A percentile compares a stretch with the other conserved stretches of the same genome.
Evolutionary conservation across 2,113 vertebrate genomes (phyloP).

Genomic region (Cettia cetti): DNA sequence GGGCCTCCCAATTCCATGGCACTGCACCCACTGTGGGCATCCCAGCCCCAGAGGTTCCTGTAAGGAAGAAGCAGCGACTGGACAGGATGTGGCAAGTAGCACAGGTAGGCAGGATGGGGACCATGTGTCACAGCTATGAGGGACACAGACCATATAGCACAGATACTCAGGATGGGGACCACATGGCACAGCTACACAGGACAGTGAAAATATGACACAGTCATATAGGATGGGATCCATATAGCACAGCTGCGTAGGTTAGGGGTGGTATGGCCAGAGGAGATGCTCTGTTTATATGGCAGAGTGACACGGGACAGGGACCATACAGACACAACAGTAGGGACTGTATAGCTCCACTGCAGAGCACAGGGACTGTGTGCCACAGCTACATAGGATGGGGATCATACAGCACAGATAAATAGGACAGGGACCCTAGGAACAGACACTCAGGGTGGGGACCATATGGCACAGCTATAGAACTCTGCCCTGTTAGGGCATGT

Average conservation of each 20-base stretch:
- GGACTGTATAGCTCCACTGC: accelerated
- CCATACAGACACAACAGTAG: not conserved
- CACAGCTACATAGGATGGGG: accelerated
- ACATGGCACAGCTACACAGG: not conserved
- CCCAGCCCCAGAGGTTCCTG: not conserved
- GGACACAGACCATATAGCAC: not conserved
- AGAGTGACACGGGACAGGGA: not conserved
- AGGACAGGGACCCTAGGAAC: not conserved
- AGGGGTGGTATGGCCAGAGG: not conserved
- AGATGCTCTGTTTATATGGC: not conserved
- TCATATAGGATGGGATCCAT: too few relatives aligned
- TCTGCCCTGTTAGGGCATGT: not conserved
- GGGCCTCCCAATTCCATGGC: not conserved
- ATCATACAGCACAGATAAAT: not conserved
- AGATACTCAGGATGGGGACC: not conserved
- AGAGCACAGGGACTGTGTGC: not conserved
- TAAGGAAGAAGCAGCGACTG: not conserved
- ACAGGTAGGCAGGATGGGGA: not conserved
- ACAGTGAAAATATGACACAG: not conserved
- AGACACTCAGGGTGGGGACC: not conserved
- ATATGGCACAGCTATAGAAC: not conserved
- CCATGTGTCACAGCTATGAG: accelerated
- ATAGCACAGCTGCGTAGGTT: accelerated
- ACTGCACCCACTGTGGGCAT: accelerated
- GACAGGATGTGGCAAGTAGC: not conserved